Evolutionary conservation across 1,140 invertebrate species (phyloP).

Genomic region (Neodiprion virginianus): DNA sequence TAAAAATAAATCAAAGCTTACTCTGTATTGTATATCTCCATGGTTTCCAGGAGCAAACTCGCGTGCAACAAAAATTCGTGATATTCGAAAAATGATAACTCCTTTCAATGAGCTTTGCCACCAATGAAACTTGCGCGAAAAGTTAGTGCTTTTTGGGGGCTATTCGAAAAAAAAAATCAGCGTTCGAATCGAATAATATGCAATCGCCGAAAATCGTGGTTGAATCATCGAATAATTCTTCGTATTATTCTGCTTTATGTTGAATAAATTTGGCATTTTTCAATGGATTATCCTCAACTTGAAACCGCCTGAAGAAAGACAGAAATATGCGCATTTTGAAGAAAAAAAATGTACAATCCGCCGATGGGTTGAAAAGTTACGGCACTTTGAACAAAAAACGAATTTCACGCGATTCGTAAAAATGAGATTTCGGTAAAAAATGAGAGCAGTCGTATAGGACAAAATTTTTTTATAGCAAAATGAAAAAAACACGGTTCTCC

Average conservation of each 20-base stretch:
- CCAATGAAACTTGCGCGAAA: neutral
- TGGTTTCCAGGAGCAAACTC: too few species aligned
- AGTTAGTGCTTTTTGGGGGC: neutral
- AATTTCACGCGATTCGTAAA: neutral
- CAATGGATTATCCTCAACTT: neutral
- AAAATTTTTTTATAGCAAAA: neutral
- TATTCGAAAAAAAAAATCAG: constrained; percentile 1
- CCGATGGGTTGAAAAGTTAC: neutral
- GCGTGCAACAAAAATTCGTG: neutral
- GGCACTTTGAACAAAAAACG: neutral
- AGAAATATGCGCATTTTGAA: neutral
- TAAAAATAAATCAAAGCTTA: too few species aligned
- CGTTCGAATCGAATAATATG: neutral
- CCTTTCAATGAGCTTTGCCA: neutral
- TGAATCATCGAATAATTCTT: too few species aligned
- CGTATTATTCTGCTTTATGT: neutral
- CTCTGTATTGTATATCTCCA: too few species aligned
- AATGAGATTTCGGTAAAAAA: neutral
- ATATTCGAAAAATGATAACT: neutral
- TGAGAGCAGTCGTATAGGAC: neutral
- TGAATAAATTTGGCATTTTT: neutral
- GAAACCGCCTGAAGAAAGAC: neutral
- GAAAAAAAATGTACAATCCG: neutral
- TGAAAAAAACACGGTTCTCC: neutral
- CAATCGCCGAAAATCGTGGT: neutral